Conservation (phyloP, 1,140 invertebrate genomes). For the Atta texana region DNA sequence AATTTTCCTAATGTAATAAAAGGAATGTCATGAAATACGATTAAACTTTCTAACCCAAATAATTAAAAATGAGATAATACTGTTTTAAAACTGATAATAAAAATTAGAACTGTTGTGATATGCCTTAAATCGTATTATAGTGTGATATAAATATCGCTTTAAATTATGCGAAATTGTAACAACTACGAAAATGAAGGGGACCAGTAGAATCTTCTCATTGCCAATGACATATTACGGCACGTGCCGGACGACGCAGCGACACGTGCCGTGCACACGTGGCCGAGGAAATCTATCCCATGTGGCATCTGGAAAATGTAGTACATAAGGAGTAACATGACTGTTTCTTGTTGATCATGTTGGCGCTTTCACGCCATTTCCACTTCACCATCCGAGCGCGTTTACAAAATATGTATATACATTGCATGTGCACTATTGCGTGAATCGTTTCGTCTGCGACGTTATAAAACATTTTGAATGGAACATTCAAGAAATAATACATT, state of each 20-base stretch:
- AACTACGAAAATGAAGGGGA: slow-evolving; percentile 14
- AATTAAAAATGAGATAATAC: not conserved
- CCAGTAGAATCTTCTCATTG: slow-evolving; percentile 44
- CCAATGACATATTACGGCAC: slow-evolving; percentile 62
- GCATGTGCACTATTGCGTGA: not conserved
- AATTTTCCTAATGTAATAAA: not conserved
- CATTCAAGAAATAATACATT: not conserved
- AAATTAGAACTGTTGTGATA: not conserved
- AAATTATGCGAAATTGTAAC: slow-evolving; percentile 64
- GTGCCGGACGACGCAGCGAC: slow-evolving; percentile 68
- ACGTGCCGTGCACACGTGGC: slow-evolving; percentile 77
- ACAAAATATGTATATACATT: slow-evolving; percentile 20
- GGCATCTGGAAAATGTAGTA: slow-evolving; percentile 72
- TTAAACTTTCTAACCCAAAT: not conserved
- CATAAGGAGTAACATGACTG: slow-evolving; percentile 47
- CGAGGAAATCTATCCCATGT: slow-evolving; percentile 62
- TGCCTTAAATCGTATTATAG: slow-evolving; percentile 20
- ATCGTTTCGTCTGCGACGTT: not conserved
- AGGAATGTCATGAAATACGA: not conserved
- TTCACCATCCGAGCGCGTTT: slow-evolving; percentile 4
- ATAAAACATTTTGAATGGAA: not conserved
- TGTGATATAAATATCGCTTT: slow-evolving; percentile 28
- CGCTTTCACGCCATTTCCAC: slow-evolving; percentile 37
- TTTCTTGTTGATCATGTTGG: slow-evolving; percentile 30
- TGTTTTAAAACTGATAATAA: slow-evolving; percentile 4